Evolutionary conservation across 2,888 invertebrate species (phyloP).

Genomic region (Meiosimyza platycephala): DNA sequence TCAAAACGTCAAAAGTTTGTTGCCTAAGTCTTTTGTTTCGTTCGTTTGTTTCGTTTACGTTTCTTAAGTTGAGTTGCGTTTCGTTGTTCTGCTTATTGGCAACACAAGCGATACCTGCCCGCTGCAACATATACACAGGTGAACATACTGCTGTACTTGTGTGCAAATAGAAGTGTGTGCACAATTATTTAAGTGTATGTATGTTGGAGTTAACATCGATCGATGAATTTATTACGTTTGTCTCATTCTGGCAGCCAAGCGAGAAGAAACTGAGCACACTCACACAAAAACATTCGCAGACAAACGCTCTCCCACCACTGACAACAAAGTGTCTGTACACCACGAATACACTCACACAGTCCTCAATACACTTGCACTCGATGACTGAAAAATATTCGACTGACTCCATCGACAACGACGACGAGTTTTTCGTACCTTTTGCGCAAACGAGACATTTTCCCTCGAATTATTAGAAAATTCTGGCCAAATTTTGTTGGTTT

Average conservation of each 20-base stretch:
- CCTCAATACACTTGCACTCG: constrained; percentile 38
- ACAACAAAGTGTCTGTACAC: constrained; percentile 22
- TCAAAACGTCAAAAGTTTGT: constrained; percentile 26
- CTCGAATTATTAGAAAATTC: constrained; percentile 46
- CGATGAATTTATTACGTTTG: constrained; percentile 28
- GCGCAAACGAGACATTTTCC: constrained; percentile 52
- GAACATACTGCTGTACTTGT: neutral
- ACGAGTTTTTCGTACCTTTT: constrained; percentile 64
- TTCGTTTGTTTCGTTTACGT: neutral
- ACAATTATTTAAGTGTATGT: constrained; percentile 9
- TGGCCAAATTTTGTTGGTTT: constrained; percentile 30
- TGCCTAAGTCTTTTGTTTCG: constrained; percentile 31
- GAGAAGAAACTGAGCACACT: too few species aligned
- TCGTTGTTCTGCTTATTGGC: constrained; percentile 11
- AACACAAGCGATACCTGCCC: constrained; percentile 13
- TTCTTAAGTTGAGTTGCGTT: too few species aligned
- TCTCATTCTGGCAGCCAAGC: constrained; percentile 25
- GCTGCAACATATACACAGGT: constrained; percentile 26
- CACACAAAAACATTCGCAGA: constrained; percentile 6
- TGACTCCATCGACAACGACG: constrained; percentile 52
- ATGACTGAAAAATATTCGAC: constrained; percentile 35
- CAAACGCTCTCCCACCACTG: constrained; percentile 13
- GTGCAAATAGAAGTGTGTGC: neutral
- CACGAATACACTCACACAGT: constrained; percentile 12
- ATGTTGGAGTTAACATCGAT: constrained; percentile 5